Percentiles rank a stretch among this genome's conserved stretches.
Conservation (phyloP, 2,113 vertebrate species). For the Eretmochelys imbricata region DNA sequence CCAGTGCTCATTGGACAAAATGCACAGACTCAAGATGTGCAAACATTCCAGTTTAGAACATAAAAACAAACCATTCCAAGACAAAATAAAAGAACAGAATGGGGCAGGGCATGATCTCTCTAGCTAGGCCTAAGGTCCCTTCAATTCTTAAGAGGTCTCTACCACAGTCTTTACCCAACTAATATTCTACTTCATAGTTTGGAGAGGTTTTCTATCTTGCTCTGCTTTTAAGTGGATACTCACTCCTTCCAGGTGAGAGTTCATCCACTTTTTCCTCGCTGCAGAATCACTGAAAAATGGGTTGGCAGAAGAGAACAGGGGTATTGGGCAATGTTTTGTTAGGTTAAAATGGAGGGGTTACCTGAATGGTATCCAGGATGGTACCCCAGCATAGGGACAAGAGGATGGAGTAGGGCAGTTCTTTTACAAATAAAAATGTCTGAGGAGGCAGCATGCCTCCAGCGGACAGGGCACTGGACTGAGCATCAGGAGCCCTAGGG, state of each 20-base stretch:
- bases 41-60: not conserved
- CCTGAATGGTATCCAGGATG: not conserved
- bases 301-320: not conserved
- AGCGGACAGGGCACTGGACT: not conserved
- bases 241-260: not conserved
- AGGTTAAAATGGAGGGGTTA: not conserved
- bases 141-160: not conserved
- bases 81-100: not conserved
- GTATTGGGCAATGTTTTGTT: not conserved
- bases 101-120: not conserved
- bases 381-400: not conserved
- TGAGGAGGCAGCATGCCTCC: not conserved
- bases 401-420: not conserved
- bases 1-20: not conserved
- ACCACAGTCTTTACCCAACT: not conserved
- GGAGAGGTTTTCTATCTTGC: not conserved
- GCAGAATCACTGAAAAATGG: not conserved
- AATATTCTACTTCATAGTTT: not conserved
- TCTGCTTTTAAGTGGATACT: not conserved
- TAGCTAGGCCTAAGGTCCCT: not conserved
- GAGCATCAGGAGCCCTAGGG: not conserved
- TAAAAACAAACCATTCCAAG: not conserved
- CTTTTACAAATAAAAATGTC: not conserved
- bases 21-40: not conserved
- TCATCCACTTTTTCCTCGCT: not conserved